A percentile compares a stretch with the other conserved stretches of the same genome.
phyloP scores from a whole-genome alignment of 2,113 vertebrate species.

The Carettochelys insculpta region DNA sequence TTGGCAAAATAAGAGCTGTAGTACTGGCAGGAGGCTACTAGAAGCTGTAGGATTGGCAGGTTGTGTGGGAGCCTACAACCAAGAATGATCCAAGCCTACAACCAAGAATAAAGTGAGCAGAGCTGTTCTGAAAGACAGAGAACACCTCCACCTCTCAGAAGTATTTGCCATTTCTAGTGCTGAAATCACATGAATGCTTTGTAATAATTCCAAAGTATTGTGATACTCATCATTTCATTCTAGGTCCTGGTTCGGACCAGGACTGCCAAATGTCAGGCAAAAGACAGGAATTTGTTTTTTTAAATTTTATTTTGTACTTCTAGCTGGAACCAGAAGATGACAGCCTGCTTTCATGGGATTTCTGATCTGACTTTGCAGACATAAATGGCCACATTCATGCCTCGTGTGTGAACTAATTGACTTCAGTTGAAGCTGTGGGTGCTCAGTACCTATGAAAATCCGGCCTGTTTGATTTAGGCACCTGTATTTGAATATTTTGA shows the following conservation, averaged over 20 bases:
- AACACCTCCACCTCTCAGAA: not conserved
- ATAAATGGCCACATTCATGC: not conserved
- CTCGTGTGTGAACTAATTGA: not conserved
- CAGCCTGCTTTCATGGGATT: not conserved
- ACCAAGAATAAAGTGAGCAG: not conserved
- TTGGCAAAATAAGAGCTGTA: not conserved
- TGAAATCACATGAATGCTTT: not conserved
- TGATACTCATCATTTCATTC: not conserved
- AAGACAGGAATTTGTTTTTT: not conserved
- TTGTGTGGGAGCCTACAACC: not conserved
- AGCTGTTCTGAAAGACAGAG: not conserved
- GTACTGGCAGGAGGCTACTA: not conserved
- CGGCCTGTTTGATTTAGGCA: not conserved
- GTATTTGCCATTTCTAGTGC: not conserved
- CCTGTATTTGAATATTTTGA: not conserved
- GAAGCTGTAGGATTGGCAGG: not conserved
- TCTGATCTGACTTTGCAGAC: not conserved
- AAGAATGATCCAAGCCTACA: not conserved
- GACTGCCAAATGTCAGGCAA: constrained; percentile 10
- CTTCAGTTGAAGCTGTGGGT: not conserved
- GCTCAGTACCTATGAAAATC: not conserved
- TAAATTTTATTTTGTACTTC: not conserved
- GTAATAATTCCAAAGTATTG: not conserved
- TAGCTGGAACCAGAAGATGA: not conserved
- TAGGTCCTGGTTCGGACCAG: constrained; percentile 36